Evolutionary conservation across 2,888 invertebrate species (phyloP).

Genomic region (Lysandra coridon): DNA sequence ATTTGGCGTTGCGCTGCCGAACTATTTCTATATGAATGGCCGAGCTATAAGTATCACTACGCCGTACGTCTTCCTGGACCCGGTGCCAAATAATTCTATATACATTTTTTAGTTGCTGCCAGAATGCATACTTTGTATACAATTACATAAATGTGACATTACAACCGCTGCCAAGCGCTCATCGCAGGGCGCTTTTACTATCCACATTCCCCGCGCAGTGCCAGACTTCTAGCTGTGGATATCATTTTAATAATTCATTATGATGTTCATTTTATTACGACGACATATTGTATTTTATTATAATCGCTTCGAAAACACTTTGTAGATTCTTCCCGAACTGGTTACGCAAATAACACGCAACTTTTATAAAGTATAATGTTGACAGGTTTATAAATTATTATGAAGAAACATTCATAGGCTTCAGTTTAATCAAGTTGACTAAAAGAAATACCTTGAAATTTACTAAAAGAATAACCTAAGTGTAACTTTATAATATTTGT

Average conservation of each 20-base stretch:
- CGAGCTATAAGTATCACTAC: constrained; percentile 43
- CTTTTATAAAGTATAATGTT: background rate
- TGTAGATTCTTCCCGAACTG: constrained; percentile 14
- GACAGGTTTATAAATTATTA: background rate
- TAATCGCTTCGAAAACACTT: background rate
- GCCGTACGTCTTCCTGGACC: constrained; percentile 52
- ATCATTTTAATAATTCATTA: constrained; percentile 23
- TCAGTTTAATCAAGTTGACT: background rate
- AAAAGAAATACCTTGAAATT: background rate
- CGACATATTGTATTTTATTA: constrained; percentile 4
- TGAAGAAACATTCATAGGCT: background rate
- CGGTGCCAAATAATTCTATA: constrained; percentile 51
- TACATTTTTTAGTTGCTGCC: constrained; percentile 36
- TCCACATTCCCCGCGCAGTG: background rate
- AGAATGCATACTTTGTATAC: constrained; percentile 36
- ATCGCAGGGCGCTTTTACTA: constrained; percentile 21
- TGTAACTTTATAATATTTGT: too few species aligned
- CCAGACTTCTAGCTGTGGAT: constrained; percentile 6
- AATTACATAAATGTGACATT: constrained; percentile 33
- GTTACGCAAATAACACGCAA: background rate
- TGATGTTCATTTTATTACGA: constrained; percentile 19
- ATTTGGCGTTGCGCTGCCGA: constrained; percentile 41
- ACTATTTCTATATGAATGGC: constrained; percentile 66
- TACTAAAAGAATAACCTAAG: too few species aligned
- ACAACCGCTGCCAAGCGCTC: constrained; percentile 14